phyloP scores from a whole-genome alignment of 2,888 invertebrate species.

The Sinohyriopsis cumingii region DNA sequence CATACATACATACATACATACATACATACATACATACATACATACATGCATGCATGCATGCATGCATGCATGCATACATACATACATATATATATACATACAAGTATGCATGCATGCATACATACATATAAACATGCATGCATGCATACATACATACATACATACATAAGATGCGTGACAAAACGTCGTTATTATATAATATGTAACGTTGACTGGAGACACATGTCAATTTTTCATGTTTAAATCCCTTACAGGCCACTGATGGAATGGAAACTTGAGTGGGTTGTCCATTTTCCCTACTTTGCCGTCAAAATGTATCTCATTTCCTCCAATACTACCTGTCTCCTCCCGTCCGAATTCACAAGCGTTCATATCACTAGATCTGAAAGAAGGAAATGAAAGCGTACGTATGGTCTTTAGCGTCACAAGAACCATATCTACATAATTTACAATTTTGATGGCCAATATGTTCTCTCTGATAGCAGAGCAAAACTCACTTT shows the following conservation, averaged over 20 bases:
- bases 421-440: too few species aligned
- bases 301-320: conserved; percentile 42
- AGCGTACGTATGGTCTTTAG: not conserved
- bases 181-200: too few species aligned
- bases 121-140: too few species aligned
- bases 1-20: conserved; percentile 18
- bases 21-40: conserved; percentile 16
- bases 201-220: not conserved
- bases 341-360: conserved; percentile 43
- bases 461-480: too few species aligned
- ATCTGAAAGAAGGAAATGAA: conserved; percentile 25
- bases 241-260: conserved; percentile 47
- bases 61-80: too few species aligned
- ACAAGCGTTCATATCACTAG: conserved; percentile 49
- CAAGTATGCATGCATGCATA: too few species aligned
- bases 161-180: too few species aligned
- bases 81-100: too few species aligned
- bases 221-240: not conserved
- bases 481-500: too few species aligned
- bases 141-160: not conserved
- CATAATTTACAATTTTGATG: too few species aligned
- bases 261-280: conserved; percentile 38
- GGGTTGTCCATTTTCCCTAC: conserved; percentile 46
- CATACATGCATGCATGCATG: conserved; percentile 12
- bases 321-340: conserved; percentile 36